Evolutionary conservation across 2,888 invertebrate genomes (phyloP).

Genomic region (Drosophila tanythrix): DNA sequence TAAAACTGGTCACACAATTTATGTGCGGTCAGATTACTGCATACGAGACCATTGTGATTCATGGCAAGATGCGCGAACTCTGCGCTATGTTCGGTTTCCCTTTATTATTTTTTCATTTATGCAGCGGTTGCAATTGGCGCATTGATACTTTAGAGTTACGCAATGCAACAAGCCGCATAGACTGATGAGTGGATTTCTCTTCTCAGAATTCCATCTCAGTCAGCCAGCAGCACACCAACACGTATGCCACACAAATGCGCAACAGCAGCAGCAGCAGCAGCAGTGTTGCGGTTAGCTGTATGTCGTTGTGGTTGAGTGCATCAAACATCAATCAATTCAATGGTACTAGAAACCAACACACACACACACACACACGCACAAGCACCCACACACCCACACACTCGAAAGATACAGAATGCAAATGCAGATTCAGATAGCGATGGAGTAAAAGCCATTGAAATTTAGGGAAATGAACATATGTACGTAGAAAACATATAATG

Average conservation of each 20-base stretch:
- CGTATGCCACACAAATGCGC: conserved; percentile 72
- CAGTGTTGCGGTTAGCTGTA: conserved; percentile 73
- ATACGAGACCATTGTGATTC: conserved; percentile 68
- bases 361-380: conserved; percentile 15
- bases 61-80: conserved; percentile 48
- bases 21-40: conserved; percentile 81
- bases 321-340: conserved; percentile 80
- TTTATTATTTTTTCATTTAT: conserved; percentile 8
- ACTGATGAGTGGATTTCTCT: conserved; percentile 11
- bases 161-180: conserved; percentile 17
- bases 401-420: conserved; percentile 18
- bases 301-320: conserved; percentile 79
- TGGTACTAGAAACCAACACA: conserved; percentile 65
- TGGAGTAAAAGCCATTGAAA: conserved; percentile 52
- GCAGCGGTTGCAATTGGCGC: conserved; percentile 31
- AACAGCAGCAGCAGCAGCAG: conserved; percentile 61
- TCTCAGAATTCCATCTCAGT: conserved; percentile 49
- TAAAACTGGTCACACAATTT: conserved; percentile 66
- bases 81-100: background rate
- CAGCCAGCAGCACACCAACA: conserved; percentile 53
- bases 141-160: conserved; percentile 23
- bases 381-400: conserved; percentile 1
- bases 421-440: conserved; percentile 26
- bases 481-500: conserved; percentile 60
- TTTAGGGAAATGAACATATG: conserved; percentile 56